Conservation (phyloP, 2,113 vertebrate species). For the Sebastes schlegelii region DNA sequence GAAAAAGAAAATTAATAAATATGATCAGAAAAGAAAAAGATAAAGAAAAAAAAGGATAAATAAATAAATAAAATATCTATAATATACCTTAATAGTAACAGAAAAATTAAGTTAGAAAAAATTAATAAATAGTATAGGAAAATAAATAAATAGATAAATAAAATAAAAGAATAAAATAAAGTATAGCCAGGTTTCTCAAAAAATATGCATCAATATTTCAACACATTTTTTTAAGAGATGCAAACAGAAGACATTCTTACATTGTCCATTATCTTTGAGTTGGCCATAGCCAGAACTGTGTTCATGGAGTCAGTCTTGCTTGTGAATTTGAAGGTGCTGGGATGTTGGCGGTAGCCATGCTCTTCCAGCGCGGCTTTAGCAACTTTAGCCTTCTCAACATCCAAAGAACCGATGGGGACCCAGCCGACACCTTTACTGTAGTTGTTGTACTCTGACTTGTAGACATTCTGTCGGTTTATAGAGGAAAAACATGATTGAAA, state of each 20-base stretch:
- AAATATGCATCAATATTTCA: not conserved
- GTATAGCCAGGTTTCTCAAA: no score
- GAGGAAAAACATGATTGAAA: not conserved
- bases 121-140: no score
- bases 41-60: no score
- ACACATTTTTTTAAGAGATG: not conserved
- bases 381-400: constrained; percentile 88
- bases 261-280: constrained; percentile 88
- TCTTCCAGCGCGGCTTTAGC: constrained; percentile 87
- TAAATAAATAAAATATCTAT: no score
- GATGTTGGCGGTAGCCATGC: constrained; percentile 82
- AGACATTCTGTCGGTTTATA: constrained; percentile 83
- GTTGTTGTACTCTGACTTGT: constrained; percentile 91
- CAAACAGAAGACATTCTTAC: constrained; percentile 57
- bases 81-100: no score
- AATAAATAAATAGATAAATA: no score
- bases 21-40: no score
- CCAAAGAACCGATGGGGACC: constrained; percentile 91
- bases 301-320: constrained; percentile 93
- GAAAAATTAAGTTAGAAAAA: no score
- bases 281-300: constrained; percentile 89
- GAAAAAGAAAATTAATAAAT: no score
- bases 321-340: constrained; percentile 90
- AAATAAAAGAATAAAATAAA: no score
- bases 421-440: constrained; percentile 88